Evolutionary conservation across 53 echinoderm and acorn worm genomes (phyloP).

Genomic region (Zoroaster sp.): DNA sequence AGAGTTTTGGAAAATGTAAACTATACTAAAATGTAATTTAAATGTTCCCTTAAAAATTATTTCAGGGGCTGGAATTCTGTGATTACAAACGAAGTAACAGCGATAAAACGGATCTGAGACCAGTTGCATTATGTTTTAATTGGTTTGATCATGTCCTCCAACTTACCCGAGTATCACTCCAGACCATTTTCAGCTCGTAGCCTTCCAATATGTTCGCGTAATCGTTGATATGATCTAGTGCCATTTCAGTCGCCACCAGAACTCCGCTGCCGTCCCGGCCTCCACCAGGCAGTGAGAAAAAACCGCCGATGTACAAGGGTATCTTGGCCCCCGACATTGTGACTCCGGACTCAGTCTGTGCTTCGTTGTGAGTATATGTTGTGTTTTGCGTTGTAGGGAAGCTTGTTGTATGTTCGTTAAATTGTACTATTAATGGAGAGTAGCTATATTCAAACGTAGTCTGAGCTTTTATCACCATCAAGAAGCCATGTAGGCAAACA

Average conservation of each 20-base stretch:
- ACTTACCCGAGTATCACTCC: constrained; percentile 12
- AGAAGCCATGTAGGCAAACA: background rate
- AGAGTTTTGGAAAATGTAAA: no score
- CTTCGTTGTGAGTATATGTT: background rate
- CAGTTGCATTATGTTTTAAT: no score
- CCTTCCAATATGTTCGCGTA: background rate
- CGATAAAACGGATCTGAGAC: no score
- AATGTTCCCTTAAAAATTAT: no score
- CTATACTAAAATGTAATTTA: no score
- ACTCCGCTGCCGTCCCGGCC: constrained; percentile 38
- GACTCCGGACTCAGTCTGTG: background rate
- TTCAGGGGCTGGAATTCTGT: no score
- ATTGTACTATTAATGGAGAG: background rate
- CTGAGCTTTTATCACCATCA: background rate
- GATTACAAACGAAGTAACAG: no score
- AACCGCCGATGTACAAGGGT: constrained; percentile 30
- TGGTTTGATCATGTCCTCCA: background rate
- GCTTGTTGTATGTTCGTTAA: background rate
- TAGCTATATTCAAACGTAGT: background rate
- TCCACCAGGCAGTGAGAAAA: constrained; percentile 31
- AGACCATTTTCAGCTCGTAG: constrained; percentile 16
- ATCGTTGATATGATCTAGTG: constrained; percentile 32
- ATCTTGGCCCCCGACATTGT: background rate
- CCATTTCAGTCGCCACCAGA: constrained; percentile 24
- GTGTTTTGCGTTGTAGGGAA: background rate